A percentile compares a stretch with the other conserved stretches of the same genome.
phyloP scores from a whole-genome alignment of 2,888 invertebrate genomes.

The Philhelius pedissequus region DNA sequence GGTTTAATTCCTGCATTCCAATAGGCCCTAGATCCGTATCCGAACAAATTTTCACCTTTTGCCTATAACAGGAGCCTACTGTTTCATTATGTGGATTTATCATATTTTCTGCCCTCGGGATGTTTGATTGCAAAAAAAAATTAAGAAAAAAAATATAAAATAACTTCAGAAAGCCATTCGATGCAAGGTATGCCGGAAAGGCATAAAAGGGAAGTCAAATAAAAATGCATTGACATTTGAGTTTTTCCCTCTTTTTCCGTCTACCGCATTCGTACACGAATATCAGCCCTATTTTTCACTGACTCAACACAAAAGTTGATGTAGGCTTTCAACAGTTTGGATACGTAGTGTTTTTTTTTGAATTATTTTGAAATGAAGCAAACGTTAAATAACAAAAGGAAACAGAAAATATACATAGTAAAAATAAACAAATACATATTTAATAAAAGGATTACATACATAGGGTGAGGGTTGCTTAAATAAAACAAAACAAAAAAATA shows the following conservation, averaged over 20 bases:
- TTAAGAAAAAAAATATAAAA: not conserved
- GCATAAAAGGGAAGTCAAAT: constrained; percentile 31
- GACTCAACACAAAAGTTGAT: not conserved
- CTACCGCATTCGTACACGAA: not conserved
- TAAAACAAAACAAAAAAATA: not conserved
- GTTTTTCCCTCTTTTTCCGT: not conserved
- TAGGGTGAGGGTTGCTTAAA: not conserved
- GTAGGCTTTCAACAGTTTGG: constrained; percentile 46
- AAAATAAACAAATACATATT: constrained; percentile 37
- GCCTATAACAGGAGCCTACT: constrained; percentile 12
- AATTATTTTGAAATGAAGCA: constrained; percentile 58
- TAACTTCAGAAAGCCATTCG: constrained; percentile 40
- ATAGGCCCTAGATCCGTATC: constrained; percentile 48
- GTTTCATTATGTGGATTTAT: constrained; percentile 62
- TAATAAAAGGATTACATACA: constrained; percentile 27
- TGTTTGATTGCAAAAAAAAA: constrained; percentile 59
- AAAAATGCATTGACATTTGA: constrained; percentile 58
- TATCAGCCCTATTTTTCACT: not conserved
- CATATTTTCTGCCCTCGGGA: constrained; percentile 65
- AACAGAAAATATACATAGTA: constrained; percentile 35
- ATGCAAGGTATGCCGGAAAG: constrained; percentile 33
- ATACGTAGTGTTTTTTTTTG: constrained; percentile 35
- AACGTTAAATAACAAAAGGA: constrained; percentile 50
- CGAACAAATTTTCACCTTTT: constrained; percentile 40
- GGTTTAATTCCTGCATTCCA: no score